Conservation (phyloP, 1,140 invertebrate species). For the Streblospio benedicti region DNA sequence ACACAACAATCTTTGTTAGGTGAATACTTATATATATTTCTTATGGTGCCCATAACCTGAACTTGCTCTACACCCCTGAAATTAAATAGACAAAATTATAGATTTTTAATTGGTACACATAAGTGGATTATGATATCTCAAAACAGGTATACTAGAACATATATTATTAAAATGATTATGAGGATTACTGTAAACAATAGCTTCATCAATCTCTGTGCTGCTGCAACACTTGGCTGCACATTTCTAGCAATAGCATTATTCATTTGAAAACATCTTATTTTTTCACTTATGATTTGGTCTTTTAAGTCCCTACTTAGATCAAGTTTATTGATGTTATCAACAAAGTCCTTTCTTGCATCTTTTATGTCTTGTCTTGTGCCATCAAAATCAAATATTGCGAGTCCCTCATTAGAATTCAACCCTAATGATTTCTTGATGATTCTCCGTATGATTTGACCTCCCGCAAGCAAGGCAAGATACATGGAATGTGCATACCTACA, state of each 20-base stretch:
- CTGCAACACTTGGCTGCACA: no score
- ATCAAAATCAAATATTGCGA: constrained; percentile 9
- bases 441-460: constrained; percentile 10
- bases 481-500: constrained; percentile 17
- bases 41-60: no score
- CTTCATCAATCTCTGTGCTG: no score
- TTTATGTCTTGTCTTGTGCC: neutral
- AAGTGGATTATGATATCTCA: no score
- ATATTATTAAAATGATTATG: no score
- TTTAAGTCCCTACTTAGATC: constrained; percentile 2
- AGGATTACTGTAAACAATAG: no score
- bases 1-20: no score
- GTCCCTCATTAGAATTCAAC: constrained; percentile 4
- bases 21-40: no score
- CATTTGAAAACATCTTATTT: constrained; percentile 8
- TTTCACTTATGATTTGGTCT: constrained; percentile 12
- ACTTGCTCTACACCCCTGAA: no score
- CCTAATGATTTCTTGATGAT: constrained; percentile 15
- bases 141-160: no score
- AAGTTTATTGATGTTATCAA: constrained; percentile 1
- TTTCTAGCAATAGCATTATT: constrained; percentile 12
- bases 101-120: no score
- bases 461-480: constrained; percentile 17
- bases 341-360: constrained; percentile 6
- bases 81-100: no score